Percentiles rank a stretch among this genome's conserved stretches.
phyloP scores from a whole-genome alignment of 2,113 vertebrate species.

The Sturnira hondurensis region DNA sequence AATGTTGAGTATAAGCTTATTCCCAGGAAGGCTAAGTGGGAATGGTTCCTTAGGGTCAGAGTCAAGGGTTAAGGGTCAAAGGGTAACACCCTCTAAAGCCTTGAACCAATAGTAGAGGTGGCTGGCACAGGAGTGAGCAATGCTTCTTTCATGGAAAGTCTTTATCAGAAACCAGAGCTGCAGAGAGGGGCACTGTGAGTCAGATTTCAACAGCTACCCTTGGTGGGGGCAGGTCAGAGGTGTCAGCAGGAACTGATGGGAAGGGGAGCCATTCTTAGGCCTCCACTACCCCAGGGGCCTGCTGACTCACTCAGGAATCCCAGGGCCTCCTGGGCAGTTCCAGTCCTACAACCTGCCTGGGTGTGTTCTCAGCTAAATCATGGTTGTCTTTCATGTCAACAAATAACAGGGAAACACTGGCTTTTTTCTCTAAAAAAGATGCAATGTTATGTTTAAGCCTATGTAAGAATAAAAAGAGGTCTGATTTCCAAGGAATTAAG shows the following conservation, averaged over 20 bases:
- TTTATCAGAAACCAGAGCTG: constrained; percentile 73
- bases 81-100: constrained; percentile 36
- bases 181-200: constrained; percentile 47
- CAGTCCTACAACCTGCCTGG: neutral
- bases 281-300: neutral
- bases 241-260: neutral
- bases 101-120: neutral
- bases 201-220: neutral
- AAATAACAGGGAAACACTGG: neutral
- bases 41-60: constrained; percentile 66
- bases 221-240: neutral
- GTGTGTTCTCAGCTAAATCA: neutral
- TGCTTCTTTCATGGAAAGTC: constrained; percentile 37
- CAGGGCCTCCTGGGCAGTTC: neutral
- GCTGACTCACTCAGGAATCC: neutral
- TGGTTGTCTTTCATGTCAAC: neutral
- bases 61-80: constrained; percentile 72
- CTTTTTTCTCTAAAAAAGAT: constrained; percentile 15
- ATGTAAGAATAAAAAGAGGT: neutral
- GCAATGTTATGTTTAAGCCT: neutral
- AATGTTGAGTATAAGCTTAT: constrained; percentile 64
- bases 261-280: neutral
- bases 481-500: neutral
- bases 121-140: constrained; percentile 24
- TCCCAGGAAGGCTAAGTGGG: constrained; percentile 63